Evolutionary conservation across 30 jellyfish, hydroid and myxozoan genomes (phyloP), one percentile per base, ranked within the genome.

Genomic region (Catostylus mosaicus): DNA sequence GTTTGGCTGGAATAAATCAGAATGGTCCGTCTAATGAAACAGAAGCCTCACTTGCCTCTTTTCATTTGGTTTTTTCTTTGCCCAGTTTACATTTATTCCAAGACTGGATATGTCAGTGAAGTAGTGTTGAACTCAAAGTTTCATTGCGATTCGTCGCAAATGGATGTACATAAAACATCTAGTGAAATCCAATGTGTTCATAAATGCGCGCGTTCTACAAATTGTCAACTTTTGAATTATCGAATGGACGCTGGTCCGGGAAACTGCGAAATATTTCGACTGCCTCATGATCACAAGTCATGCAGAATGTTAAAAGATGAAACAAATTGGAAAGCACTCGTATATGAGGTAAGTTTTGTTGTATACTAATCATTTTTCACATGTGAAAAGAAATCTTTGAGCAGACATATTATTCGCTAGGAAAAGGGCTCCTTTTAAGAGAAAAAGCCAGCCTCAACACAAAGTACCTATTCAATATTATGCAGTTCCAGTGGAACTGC

Each of bases 161-260:
- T 32, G 63, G 12, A 2, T 59, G 38, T 29, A 0, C 27, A 14
- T 34, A 51, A 35, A 74, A 46, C 60, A 9, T 3, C 85, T 11
- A 74, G 74, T 37, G 85, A 74, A 23, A 26, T 74, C 3, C 76
- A 74, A 40, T 74, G 85, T 51, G 76, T 74, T 29, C 85, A 74
- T 22, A 54, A 40, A 52, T 74, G 85, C 23, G 72, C 85, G 30
- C 30, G 10, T 19, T 37, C 26, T 20, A 29, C 9, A 11, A 52
- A 30, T 19, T 74, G 85, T 75, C 63, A 74, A 19, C 75, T 74
- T 47, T 3, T 74, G 38, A 74, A 74, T 27, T 74, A 50, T 63
- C 35, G 72, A 26, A 20, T 46, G 29, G 59, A 31, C 1, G 40
- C 9, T n/a, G 64, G 57, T 1, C 34, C 50, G 52, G 71, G 2